These are phyloP conservation scores for Pilophorus perplexus DNA, from an alignment of 2,888 invertebrate species.

Conservation along the genomic window DNA sequence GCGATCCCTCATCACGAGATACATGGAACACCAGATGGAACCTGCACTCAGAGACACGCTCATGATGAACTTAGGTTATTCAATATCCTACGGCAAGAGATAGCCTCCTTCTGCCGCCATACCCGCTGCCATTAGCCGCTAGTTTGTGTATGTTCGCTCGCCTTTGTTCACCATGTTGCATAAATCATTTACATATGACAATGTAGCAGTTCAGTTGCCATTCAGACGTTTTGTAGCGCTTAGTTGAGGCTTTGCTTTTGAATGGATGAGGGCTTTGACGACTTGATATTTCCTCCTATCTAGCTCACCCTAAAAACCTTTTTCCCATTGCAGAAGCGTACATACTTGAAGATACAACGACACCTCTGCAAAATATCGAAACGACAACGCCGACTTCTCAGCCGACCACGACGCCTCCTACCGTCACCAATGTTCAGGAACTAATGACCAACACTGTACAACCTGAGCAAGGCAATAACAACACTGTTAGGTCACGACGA, in stretches of 20 bases:
- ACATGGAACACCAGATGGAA: conserved; percentile 79
- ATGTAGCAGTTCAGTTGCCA: neutral
- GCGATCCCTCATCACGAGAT: conserved; percentile 68
- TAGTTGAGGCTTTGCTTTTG: neutral
- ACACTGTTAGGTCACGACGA: conserved; percentile 3
- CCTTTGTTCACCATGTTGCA: neutral
- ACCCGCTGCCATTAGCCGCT: conserved; percentile 37
- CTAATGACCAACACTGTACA: neutral
- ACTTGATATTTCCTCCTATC: neutral
- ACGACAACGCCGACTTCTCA: conserved; percentile 5
- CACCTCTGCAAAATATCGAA: neutral
- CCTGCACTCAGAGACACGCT: conserved; percentile 82
- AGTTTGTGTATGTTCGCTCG: conserved; percentile 35
- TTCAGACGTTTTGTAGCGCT: neutral
- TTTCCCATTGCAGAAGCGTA: conserved; percentile 24
- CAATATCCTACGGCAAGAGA: conserved; percentile 69
- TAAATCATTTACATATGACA: neutral
- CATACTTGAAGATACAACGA: conserved; percentile 23
- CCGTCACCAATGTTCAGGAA: neutral
- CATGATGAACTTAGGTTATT: conserved; percentile 84
- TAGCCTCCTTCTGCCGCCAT: conserved; percentile 38
- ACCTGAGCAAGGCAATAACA: neutral
- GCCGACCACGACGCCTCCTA: neutral
- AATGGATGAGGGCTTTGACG: neutral
- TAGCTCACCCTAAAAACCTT: neutral